These are phyloP conservation scores for Lithophane ornitopus DNA, from an alignment of 2,888 invertebrate genomes.

Conservation along the genomic window DNA sequence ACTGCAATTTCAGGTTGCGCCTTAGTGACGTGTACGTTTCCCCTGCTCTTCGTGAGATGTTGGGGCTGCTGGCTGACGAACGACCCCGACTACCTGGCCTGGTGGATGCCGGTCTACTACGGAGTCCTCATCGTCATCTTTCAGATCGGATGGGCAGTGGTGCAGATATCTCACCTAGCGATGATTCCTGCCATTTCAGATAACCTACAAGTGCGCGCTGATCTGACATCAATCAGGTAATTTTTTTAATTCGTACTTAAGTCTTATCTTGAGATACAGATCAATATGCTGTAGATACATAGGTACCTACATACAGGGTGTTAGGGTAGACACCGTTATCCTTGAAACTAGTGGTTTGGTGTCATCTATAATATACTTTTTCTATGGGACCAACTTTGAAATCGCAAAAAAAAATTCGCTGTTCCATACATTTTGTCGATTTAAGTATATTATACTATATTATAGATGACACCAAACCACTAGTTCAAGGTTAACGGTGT, in stretches of 20 bases:
- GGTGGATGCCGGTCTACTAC: constrained; percentile 91
- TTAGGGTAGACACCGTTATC: too few relatives aligned
- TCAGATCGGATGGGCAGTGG: constrained; percentile 98
- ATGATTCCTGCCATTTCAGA: constrained; percentile 96
- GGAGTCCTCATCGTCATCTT: constrained; percentile 93
- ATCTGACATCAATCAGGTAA: constrained; percentile 95
- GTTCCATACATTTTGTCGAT: too few relatives aligned
- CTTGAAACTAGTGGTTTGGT: too few relatives aligned
- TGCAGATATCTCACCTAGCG: constrained; percentile 97
- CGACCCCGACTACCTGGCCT: constrained; percentile 79
- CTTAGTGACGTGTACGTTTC: constrained; percentile 94
- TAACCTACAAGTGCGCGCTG: constrained; percentile 93
- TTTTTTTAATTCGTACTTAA: background rate
- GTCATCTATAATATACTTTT: too few relatives aligned
- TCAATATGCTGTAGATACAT: background rate
- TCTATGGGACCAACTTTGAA: too few relatives aligned
- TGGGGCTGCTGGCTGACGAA: constrained; percentile 88
- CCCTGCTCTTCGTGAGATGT: constrained; percentile 94
- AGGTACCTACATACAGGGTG: too few relatives aligned
- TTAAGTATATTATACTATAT: too few relatives aligned
- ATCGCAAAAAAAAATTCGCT: too few relatives aligned
- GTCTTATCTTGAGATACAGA: background rate
- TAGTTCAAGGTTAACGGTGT: too few relatives aligned
- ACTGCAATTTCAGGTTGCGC: constrained; percentile 89
- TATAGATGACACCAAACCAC: too few relatives aligned